These are phyloP conservation scores for Tribolium castaneum DNA, from an alignment of 1,140 invertebrate genomes.

Conservation along the genomic window DNA sequence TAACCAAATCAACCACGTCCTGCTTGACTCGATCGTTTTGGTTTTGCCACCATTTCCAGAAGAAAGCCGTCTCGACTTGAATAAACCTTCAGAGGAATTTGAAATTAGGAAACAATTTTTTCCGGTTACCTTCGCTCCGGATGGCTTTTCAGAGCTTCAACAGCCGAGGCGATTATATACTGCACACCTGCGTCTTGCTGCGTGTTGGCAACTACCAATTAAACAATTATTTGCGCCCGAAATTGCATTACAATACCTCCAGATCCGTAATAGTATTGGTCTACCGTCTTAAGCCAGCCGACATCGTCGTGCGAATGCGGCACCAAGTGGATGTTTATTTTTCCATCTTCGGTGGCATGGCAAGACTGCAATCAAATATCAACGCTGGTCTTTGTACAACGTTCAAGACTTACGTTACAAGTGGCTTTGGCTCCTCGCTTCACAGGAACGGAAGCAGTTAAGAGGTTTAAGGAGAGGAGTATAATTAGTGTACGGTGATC, in stretches of 20 bases:
- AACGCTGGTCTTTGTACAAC: background rate
- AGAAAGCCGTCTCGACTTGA: constrained; percentile 64
- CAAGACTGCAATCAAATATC: background rate
- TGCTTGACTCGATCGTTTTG: constrained; percentile 67
- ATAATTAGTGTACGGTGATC: background rate
- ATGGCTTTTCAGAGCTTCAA: constrained; percentile 37
- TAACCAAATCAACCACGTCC: constrained; percentile 63
- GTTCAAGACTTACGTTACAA: background rate
- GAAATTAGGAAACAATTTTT: background rate
- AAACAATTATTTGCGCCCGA: background rate
- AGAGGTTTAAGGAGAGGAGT: background rate
- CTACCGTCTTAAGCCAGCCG: constrained; percentile 87
- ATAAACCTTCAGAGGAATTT: constrained; percentile 51
- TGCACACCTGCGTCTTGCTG: constrained; percentile 40
- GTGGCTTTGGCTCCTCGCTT: background rate
- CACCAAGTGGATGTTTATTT: constrained; percentile 78
- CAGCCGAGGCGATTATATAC: constrained; percentile 35
- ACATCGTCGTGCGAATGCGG: constrained; percentile 83
- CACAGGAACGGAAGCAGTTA: background rate
- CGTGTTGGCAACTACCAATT: constrained; percentile 3
- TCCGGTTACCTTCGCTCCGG: constrained; percentile 41
- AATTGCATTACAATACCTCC: background rate
- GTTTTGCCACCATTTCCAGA: constrained; percentile 75
- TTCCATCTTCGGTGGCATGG: constrained; percentile 47
- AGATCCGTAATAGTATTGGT: constrained; percentile 78